Conservation (phyloP, 2,888 invertebrate species). For the Drosophila monieri region DNA sequence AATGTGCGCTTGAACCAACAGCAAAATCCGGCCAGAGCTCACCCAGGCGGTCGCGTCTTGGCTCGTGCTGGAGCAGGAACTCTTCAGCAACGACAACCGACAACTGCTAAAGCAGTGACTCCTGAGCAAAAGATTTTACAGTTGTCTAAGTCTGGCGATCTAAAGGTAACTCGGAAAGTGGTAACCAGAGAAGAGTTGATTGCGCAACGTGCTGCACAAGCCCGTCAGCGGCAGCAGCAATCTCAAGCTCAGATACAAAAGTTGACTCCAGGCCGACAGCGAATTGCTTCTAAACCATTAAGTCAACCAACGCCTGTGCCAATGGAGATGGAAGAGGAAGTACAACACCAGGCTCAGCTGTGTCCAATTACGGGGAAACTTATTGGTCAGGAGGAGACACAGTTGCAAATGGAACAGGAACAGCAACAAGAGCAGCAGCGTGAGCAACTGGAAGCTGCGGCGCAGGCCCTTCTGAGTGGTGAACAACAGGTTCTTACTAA, state of each 20-base stretch:
- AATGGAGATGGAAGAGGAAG: constrained; percentile 67
- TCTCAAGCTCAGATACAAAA: constrained; percentile 50
- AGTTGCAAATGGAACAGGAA: constrained; percentile 70
- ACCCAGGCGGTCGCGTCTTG: constrained; percentile 26
- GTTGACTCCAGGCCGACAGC: constrained; percentile 82
- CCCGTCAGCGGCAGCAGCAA: constrained; percentile 64
- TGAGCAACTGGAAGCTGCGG: constrained; percentile 75
- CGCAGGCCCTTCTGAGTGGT: constrained; percentile 75
- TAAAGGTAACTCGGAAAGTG: constrained; percentile 84
- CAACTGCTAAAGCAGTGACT: constrained; percentile 72
- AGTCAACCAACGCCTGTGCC: constrained; percentile 53
- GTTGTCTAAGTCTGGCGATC: constrained; percentile 85
- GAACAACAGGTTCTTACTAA: constrained; percentile 84
- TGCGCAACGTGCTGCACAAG: constrained; percentile 70
- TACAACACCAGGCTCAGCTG: constrained; percentile 85
- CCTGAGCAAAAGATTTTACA: constrained; percentile 84
- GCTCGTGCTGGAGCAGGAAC: constrained; percentile 54
- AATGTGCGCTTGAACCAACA: constrained; percentile 19
- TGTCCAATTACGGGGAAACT: constrained; percentile 87
- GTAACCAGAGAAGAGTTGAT: constrained; percentile 80
- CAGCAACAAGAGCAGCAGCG: constrained; percentile 78
- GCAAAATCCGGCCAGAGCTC: constrained; percentile 9
- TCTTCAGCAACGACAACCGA: constrained; percentile 39
- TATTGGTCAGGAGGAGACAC: constrained; percentile 86
- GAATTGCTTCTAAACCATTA: constrained; percentile 84